Evolutionary conservation across 1,140 invertebrate species (phyloP), one percentile per base, ranked within the genome.

Genomic region (Polyergus mexicanus): DNA sequence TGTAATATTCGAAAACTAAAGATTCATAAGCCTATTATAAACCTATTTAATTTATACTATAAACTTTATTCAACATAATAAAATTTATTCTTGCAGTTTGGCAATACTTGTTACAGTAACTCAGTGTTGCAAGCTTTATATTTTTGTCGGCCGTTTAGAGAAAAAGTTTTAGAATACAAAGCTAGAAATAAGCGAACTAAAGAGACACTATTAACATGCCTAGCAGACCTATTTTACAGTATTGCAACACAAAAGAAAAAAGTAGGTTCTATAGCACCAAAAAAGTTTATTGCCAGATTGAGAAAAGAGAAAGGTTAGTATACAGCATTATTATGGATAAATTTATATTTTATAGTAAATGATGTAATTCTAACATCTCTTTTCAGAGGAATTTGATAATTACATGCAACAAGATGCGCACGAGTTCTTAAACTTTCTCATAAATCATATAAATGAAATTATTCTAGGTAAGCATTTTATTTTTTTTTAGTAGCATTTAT

Each of bases 321-420:
- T 77, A 28, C 32, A 8, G 54, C 47, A 44, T 72, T 1, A 41
- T 5, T 5, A 22, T 5, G 5, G 6, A 54, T 25, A 25, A 7
- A 72, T 71, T 78, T 56, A 13, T 28, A 16, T 80, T 71, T 84
- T 25, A 11, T 13, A 51, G n/a, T 54, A 54, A 47, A 22, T 54
- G n/a, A 28, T 3, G 2, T 35, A 77, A 56, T 16, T 51, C 13
- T 41, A 69, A 72, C 51, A 84, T 74, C 10, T 92, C 93, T 92
- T 93, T 97, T 89, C 96, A 99, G 99, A 99, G 95, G 97, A 99
- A 92, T 99, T 99, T 96, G 99, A 99, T 95, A 99, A 99, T 95
- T 99, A 99, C 93, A 99, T 99, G 98, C 99, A 99, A 95, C 99
- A 99, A 96, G 99, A 99, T 97, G 99, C 99, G 65, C 99, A 99